Evolutionary conservation across 1,140 invertebrate genomes (phyloP).

Genomic region (Grapholita molesta): DNA sequence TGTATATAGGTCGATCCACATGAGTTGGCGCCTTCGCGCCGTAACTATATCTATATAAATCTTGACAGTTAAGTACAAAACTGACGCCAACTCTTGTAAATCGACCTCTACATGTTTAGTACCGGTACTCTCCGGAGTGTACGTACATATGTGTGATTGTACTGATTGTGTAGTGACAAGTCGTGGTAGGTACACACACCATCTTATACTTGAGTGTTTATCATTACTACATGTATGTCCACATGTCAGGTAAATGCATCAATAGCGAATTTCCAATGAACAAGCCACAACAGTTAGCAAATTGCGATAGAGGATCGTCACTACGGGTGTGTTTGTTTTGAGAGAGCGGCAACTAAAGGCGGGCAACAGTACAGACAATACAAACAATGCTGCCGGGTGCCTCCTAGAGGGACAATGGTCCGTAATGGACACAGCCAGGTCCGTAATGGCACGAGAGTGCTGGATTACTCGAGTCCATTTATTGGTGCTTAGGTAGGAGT

Average conservation of each 20-base stretch:
- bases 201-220: too few relatives aligned
- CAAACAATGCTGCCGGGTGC: constrained; percentile 5
- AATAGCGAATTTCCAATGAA: not conserved
- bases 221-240: not conserved
- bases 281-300: not conserved
- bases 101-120: too few relatives aligned
- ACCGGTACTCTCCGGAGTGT: too few relatives aligned
- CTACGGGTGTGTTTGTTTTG: not conserved
- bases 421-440: constrained; percentile 3
- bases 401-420: not conserved
- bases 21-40: too few relatives aligned
- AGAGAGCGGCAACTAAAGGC: not conserved
- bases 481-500: not conserved
- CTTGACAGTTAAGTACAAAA: too few relatives aligned
- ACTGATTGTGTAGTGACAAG: too few relatives aligned
- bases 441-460: constrained; percentile 8
- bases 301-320: not conserved
- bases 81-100: too few relatives aligned
- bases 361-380: not conserved
- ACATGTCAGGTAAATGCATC: not conserved
- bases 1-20: too few relatives aligned
- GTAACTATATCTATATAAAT: too few relatives aligned
- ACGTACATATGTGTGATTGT: too few relatives aligned
- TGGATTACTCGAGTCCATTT: not conserved
- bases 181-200: too few relatives aligned